Evolutionary conservation across 2,888 invertebrate genomes (phyloP).

Genomic region (Drosophila rubida): DNA sequence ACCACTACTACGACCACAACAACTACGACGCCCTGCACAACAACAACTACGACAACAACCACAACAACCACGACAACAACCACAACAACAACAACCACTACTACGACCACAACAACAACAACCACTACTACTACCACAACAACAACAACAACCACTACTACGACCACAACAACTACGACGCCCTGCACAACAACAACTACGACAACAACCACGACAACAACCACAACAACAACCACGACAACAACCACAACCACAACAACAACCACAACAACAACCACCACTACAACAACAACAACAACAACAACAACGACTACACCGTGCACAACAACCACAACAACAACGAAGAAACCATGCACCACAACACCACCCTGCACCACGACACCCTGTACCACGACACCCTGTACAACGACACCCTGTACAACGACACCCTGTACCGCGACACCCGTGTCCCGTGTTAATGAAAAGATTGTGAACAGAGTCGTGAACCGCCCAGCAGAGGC

Average conservation of each 20-base stretch:
- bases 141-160: conserved; percentile 7
- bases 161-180: conserved; percentile 4
- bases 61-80: conserved; percentile 10
- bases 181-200: neutral
- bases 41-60: conserved; percentile 2
- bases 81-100: conserved; percentile 2
- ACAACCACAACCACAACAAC: conserved; percentile 3
- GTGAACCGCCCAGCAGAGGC: conserved; percentile 4
- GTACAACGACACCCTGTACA: neutral
- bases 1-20: conserved; percentile 9
- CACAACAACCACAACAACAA: conserved; percentile 23
- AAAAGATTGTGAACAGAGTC: neutral
- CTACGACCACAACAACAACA: conserved; percentile 13
- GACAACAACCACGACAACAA: conserved; percentile 9
- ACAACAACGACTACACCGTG: conserved; percentile 14
- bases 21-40: conserved; percentile 17
- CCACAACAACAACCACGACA: conserved; percentile 12
- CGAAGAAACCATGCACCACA: conserved; percentile 15
- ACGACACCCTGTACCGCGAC: conserved; percentile 18
- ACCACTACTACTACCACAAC: neutral
- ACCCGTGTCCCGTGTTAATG: neutral
- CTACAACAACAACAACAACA: conserved; percentile 3
- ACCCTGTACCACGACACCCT: conserved; percentile 23
- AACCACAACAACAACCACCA: neutral
- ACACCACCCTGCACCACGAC: conserved; percentile 14